Percentiles rank a stretch among this genome's conserved stretches.
Evolutionary conservation across 2,113 vertebrate genomes (phyloP).

Genomic region (Chaetorhynchus papuensis): DNA sequence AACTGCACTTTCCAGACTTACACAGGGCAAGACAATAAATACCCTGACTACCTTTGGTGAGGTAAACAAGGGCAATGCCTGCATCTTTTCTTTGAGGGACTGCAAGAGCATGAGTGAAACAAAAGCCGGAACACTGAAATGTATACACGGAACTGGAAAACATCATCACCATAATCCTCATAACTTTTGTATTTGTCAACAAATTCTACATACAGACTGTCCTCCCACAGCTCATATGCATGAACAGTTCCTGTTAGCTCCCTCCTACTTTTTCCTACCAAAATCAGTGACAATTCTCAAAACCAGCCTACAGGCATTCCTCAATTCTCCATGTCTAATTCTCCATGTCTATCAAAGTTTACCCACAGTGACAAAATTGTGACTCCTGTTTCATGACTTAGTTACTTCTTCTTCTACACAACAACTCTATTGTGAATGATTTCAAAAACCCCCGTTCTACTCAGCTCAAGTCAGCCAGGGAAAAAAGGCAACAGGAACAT

Average conservation of each 20-base stretch:
- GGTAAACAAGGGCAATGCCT: neutral
- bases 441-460: neutral
- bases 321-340: neutral
- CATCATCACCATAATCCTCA: neutral
- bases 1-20: neutral
- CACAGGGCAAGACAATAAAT: neutral
- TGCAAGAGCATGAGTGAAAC: neutral
- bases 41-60: neutral
- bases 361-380: neutral
- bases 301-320: neutral
- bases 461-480: neutral
- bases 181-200: neutral
- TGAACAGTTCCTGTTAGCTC: neutral
- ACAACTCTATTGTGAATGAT: neutral
- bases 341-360: neutral
- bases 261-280: neutral
- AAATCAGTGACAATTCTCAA: neutral
- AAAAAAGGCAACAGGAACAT: neutral
- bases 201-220: neutral
- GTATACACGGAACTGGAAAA: neutral
- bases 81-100: neutral
- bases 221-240: neutral
- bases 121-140: neutral
- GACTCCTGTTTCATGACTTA: neutral
- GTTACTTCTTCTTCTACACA: neutral